Evolutionary conservation across 2,113 vertebrate genomes (phyloP).

Genomic region (Scatophagus argus): DNA sequence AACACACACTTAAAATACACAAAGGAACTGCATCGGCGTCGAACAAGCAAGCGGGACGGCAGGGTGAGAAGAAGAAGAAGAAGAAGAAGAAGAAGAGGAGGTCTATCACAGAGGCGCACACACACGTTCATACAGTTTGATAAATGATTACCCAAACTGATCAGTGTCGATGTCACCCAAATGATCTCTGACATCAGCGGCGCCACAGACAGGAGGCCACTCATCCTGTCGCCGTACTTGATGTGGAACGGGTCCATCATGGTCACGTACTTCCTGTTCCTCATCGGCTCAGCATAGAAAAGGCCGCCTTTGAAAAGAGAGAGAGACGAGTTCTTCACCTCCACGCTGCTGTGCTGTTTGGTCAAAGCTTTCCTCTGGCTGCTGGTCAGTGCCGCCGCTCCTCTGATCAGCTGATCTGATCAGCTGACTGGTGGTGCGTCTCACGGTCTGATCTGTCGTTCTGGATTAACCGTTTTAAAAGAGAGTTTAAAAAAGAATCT

Average conservation of each 20-base stretch:
- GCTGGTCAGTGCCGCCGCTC: too few species aligned
- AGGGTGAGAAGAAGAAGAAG: too few species aligned
- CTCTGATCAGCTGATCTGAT: too few species aligned
- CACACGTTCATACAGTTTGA: neutral
- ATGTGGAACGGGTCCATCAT: constrained; percentile 64
- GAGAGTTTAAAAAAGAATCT: too few species aligned
- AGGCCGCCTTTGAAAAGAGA: constrained; percentile 32
- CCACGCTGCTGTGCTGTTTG: too few species aligned
- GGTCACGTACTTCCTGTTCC: constrained; percentile 48
- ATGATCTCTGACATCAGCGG: constrained; percentile 73
- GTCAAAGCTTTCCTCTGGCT: too few species aligned
- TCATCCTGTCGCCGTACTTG: constrained; percentile 53
- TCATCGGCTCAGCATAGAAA: constrained; percentile 56
- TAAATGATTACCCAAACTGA: constrained; percentile 79
- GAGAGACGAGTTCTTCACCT: neutral
- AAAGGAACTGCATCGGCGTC: too few species aligned
- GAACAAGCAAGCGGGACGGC: too few species aligned
- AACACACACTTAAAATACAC: neutral
- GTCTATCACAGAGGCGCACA: too few species aligned
- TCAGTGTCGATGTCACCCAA: constrained; percentile 85
- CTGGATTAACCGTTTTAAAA: too few species aligned
- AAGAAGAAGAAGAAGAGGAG: neutral
- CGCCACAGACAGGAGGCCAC: constrained; percentile 31
- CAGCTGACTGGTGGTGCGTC: too few species aligned
- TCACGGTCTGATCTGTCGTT: too few species aligned